Conservation (phyloP, 2,797 vertebrate species). For the Chelonia mydas region DNA sequence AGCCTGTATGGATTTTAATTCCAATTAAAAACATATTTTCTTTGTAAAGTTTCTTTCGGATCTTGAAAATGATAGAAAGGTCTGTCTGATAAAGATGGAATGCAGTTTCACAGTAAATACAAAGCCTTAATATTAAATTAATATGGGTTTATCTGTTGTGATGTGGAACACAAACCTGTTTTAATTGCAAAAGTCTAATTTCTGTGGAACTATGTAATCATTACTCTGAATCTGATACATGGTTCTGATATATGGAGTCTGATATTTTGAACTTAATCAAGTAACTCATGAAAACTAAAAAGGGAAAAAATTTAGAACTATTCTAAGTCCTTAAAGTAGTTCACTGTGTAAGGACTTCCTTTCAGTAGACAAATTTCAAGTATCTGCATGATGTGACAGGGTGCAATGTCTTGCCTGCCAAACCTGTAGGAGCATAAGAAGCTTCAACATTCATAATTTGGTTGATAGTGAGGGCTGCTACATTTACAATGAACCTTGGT, state of each 20-base stretch:
- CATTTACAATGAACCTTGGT: not conserved
- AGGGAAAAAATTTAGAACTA: not conserved
- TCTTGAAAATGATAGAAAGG: not conserved
- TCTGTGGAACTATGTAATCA: not conserved
- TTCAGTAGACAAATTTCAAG: not conserved
- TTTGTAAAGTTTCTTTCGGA: not conserved
- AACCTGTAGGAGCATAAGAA: too few relatives aligned
- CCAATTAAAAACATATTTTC: not conserved
- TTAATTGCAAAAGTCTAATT: not conserved
- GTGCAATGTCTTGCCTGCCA: too few relatives aligned
- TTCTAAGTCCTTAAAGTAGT: not conserved
- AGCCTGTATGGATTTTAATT: not conserved
- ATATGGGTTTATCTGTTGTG: not conserved
- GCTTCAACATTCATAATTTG: too few relatives aligned
- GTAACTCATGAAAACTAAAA: not conserved
- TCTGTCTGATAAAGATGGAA: not conserved
- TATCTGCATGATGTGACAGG: too few relatives aligned
- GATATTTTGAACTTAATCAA: not conserved
- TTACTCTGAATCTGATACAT: not conserved
- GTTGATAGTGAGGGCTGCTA: too few relatives aligned
- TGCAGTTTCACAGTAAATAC: not conserved
- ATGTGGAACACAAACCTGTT: not conserved
- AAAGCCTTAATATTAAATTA: not conserved
- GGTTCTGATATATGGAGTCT: too few relatives aligned
- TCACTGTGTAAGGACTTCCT: not conserved